These are phyloP conservation scores for Drosophila ironensis DNA, from an alignment of 1,140 invertebrate species.

Conservation along the genomic window DNA sequence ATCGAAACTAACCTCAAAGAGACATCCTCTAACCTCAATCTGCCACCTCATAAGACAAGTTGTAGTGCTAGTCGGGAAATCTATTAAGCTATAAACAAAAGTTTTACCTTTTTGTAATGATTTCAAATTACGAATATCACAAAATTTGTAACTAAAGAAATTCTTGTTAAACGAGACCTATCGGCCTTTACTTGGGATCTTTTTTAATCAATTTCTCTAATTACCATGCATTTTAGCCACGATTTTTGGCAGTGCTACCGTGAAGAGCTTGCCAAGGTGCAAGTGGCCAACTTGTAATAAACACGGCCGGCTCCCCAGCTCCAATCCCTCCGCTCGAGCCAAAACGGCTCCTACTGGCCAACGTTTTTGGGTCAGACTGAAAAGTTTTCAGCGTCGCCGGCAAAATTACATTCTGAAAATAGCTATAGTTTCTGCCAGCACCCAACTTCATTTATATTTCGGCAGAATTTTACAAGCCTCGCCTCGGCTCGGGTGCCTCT, in stretches of 20 bases:
- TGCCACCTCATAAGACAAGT: no score
- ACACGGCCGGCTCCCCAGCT: slow-evolving; percentile 15
- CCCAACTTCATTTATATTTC: slow-evolving; percentile 32
- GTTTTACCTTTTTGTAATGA: no score
- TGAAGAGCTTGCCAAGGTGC: slow-evolving; percentile 23
- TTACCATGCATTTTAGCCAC: no score
- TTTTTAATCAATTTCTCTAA: no score
- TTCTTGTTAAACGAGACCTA: no score
- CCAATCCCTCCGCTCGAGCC: background rate
- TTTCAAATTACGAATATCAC: no score
- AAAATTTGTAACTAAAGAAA: no score
- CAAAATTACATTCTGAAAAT: slow-evolving; percentile 74
- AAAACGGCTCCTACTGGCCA: slow-evolving; percentile 15
- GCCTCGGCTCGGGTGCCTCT: slow-evolving; percentile 24
- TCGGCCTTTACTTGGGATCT: no score
- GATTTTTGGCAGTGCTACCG: background rate
- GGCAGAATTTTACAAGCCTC: slow-evolving; percentile 38
- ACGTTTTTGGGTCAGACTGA: slow-evolving; percentile 57
- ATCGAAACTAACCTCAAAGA: background rate
- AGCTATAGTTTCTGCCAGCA: slow-evolving; percentile 47
- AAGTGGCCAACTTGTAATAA: slow-evolving; percentile 60
- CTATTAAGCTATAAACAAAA: no score
- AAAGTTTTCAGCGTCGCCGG: slow-evolving; percentile 42
- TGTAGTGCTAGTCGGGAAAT: no score
- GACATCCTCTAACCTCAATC: no score